A percentile compares a stretch with the other conserved stretches of the same genome.
Evolutionary conservation across 2,888 invertebrate genomes (phyloP).

Genomic region (Lymantria dispar): DNA sequence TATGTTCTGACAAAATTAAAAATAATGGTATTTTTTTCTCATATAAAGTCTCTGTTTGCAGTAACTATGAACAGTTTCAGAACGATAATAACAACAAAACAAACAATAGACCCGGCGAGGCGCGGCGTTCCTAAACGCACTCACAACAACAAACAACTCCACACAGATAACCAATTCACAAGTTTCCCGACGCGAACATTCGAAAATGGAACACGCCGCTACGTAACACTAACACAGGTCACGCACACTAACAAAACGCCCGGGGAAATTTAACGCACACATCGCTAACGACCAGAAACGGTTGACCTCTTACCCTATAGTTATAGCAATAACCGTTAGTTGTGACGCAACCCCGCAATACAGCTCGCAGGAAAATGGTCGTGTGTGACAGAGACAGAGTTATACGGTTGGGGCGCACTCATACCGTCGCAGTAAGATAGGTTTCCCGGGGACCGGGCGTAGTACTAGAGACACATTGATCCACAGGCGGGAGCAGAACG

Average conservation of each 20-base stretch:
- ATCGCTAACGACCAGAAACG: constrained; percentile 23
- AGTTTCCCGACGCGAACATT: constrained; percentile 59
- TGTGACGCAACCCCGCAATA: constrained; percentile 32
- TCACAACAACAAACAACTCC: constrained; percentile 51
- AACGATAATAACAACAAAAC: constrained; percentile 73
- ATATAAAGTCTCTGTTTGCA: constrained; percentile 28
- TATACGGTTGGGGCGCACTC: constrained; percentile 37
- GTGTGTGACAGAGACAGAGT: constrained; percentile 39
- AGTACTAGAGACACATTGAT: constrained; percentile 83
- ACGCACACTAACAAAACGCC: constrained; percentile 52
- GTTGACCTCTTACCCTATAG: constrained; percentile 48
- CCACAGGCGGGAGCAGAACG: constrained; percentile 65
- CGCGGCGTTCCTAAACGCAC: constrained; percentile 55
- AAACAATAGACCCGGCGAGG: constrained; percentile 53
- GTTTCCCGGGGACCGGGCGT: constrained; percentile 76
- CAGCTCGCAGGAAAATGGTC: constrained; percentile 45
- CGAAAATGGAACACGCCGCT: constrained; percentile 63
- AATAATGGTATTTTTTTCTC: constrained; percentile 2
- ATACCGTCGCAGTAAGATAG: constrained; percentile 54
- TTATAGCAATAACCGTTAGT: constrained; percentile 17
- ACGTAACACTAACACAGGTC: constrained; percentile 54
- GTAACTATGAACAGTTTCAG: constrained; percentile 45
- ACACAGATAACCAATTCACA: constrained; percentile 75
- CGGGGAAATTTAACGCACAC: constrained; percentile 66
- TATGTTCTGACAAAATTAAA: not conserved